Percentiles rank a stretch among this genome's conserved stretches.
Conservation (phyloP, 2,888 invertebrate species). For the Bedellia somnulentella region DNA sequence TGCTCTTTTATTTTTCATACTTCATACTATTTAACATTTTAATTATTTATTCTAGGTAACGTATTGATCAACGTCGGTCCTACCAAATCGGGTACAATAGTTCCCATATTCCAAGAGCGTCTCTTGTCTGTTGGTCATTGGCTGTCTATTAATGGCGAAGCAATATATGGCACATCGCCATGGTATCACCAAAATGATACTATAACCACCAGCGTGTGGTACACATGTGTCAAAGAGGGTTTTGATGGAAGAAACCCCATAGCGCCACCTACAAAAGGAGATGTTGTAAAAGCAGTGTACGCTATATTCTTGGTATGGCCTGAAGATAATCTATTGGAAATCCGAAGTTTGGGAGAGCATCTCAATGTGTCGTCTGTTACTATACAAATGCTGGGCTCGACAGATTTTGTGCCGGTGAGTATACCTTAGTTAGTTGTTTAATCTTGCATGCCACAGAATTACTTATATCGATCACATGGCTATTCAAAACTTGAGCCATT, state of each 20-base stretch:
- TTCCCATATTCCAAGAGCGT: slow-evolving; percentile 85
- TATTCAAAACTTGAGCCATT: no score
- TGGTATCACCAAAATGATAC: slow-evolving; percentile 86
- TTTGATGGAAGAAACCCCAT: slow-evolving; percentile 8
- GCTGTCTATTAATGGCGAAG: slow-evolving; percentile 84
- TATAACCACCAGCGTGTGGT: slow-evolving; percentile 67
- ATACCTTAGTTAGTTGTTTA: no score
- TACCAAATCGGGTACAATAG: slow-evolving; percentile 83
- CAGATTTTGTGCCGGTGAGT: no score
- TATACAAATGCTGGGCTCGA: no score
- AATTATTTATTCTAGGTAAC: slow-evolving; percentile 65
- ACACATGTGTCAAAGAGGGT: slow-evolving; percentile 24
- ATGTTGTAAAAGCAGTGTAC: slow-evolving; percentile 53
- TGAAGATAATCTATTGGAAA: slow-evolving; percentile 37
- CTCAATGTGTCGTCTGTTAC: no score
- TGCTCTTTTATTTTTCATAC: no score
- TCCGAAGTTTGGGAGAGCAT: no score
- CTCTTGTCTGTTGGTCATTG: slow-evolving; percentile 77
- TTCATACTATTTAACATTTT: not conserved
- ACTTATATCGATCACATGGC: no score
- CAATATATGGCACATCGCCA: slow-evolving; percentile 77
- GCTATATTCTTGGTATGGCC: slow-evolving; percentile 76
- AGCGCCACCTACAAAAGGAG: slow-evolving; percentile 18
- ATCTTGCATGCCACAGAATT: no score
- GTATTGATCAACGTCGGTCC: slow-evolving; percentile 85